phyloP scores from a whole-genome alignment of 2,888 invertebrate genomes.

The Caenorhabditis parvicauda region DNA sequence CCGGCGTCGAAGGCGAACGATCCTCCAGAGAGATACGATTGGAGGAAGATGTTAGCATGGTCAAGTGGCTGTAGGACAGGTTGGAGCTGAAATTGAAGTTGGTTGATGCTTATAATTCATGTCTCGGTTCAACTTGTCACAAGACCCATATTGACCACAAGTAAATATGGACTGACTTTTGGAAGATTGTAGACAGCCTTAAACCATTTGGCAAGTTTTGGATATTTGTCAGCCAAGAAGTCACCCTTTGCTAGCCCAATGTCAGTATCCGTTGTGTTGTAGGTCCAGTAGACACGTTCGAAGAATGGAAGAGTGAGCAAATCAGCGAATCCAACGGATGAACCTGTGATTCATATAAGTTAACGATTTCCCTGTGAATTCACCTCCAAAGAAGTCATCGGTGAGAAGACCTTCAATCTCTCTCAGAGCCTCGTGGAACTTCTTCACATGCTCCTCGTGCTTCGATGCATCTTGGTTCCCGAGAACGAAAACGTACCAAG shows the following conservation, averaged over 20 bases:
- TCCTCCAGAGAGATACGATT: no score
- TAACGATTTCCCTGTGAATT: not conserved
- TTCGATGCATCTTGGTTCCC: constrained; percentile 21
- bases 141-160: not conserved
- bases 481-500: constrained; percentile 19
- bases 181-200: no score
- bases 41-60: no score
- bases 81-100: no score
- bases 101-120: no score
- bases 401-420: constrained; percentile 28
- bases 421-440: constrained; percentile 25
- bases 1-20: no score
- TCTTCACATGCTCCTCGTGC: constrained; percentile 22
- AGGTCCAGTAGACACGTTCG: constrained; percentile 37
- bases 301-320: constrained; percentile 45
- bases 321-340: constrained; percentile 37
- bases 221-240: constrained; percentile 29
- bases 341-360: no score
- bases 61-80: no score
- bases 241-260: constrained; percentile 17
- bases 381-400: constrained; percentile 35
- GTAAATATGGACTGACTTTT: not conserved
- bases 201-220: constrained; percentile 38
- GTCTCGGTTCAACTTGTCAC: no score
- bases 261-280: constrained; percentile 19